Base-by-base conservation (phyloP, 92 coral and sea anemone genomes). In the Palythoa heliodiscus region DNA sequence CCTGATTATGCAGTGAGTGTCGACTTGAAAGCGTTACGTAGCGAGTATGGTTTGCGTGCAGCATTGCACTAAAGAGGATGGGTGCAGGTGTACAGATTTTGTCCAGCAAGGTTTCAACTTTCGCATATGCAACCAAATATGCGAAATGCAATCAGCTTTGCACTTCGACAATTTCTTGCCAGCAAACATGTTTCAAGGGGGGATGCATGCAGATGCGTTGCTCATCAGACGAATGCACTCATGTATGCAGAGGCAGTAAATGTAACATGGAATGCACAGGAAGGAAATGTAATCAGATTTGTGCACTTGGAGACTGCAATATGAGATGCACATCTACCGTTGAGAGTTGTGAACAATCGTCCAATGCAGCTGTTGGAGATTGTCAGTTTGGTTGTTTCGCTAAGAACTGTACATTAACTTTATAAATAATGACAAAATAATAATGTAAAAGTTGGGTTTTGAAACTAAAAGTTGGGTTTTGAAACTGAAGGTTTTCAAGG, bases 241-340 rank as follows among this genome's bases (percentile, higher is more conserved):
- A 93, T 54, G 83, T 78, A 54, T 91, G 97, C 70, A 63, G 37
- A 23, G 89, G 92, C 12, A 89, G 90, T n/a, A 84, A 90, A 54
- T 93, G 97, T 73, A 87, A 85, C 64, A 93, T 93, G 97, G 90
- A 93, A 37, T 93, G 97, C 85, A 72, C 90, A 53, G 91, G 93
- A 15, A 83, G 78, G 82, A 86, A 73, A 79, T 93, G 97, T 87
- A 93, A 84, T 77, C 97, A 93, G 77, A 20, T 89, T 70, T 93
- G 97, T 75, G 94, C 77, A 64, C 88, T 87, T 4, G 97, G 97
- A 17, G 89, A 81, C 11, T 93, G 97, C 83, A 85, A 79, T 24
- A 93, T 93, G 97, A 87, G 86, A 54, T 93, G 97, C 86, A 82
- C 91, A 20, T 86, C 88, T 10, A 71, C 80, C 9, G 94, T 89